Percentiles rank a stretch among this genome's conserved stretches.
Conservation (phyloP, 2,113 vertebrate genomes). For the Pluvialis apricaria region DNA sequence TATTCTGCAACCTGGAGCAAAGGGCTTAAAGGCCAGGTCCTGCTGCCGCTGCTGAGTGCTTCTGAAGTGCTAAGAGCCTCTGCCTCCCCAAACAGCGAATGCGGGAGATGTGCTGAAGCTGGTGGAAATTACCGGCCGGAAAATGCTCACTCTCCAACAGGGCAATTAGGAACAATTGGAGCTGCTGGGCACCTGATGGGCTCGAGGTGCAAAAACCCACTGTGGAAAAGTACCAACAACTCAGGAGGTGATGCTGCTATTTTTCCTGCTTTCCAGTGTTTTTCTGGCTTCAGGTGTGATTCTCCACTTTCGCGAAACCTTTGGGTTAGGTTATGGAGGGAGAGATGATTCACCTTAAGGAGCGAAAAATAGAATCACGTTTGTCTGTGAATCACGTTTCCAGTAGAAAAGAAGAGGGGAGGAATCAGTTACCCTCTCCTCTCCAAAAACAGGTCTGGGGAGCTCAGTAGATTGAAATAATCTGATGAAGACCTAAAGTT, state of each 20-base stretch:
- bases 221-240: not conserved
- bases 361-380: not conserved
- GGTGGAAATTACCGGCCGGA: not conserved
- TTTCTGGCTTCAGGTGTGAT: not conserved
- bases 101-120: not conserved
- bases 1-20: not conserved
- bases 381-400: not conserved
- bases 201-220: not conserved
- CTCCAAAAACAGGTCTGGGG: not conserved
- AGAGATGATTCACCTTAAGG: not conserved
- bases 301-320: not conserved
- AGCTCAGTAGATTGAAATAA: not conserved
- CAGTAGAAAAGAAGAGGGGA: not conserved
- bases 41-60: not conserved
- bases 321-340: not conserved
- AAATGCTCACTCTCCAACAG: not conserved
- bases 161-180: not conserved
- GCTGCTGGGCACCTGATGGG: not conserved
- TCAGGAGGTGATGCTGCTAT: not conserved
- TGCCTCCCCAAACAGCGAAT: fast-evolving
- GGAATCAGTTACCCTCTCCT: not conserved
- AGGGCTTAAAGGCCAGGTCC: not conserved
- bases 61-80: not conserved
- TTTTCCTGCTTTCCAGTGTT: not conserved
- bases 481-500: not conserved